A percentile compares a stretch with the other conserved stretches of the same genome.
Conservation (phyloP, 1,140 invertebrate genomes). For the Battus philenor region DNA sequence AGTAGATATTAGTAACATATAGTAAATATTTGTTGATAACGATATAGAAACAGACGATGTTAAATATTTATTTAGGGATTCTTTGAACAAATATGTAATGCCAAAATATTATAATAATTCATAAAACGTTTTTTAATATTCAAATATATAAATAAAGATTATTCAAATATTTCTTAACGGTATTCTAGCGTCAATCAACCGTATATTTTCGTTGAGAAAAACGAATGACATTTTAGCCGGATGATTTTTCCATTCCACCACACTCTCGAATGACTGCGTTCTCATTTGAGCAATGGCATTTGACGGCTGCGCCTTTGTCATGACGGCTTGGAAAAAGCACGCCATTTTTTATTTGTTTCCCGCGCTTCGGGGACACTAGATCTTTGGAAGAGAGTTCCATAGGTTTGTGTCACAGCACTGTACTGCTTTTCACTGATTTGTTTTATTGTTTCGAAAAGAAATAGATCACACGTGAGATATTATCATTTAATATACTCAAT, state of each 20-base stretch:
- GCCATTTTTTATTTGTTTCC: constrained; percentile 59
- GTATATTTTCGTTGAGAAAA: constrained; percentile 32
- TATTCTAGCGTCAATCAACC: constrained; percentile 16
- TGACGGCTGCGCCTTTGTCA: constrained; percentile 64
- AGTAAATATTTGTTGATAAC: too few relatives aligned
- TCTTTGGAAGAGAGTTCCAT: not conserved
- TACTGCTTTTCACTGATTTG: not conserved
- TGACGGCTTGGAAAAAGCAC: constrained; percentile 44
- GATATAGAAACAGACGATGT: too few relatives aligned
- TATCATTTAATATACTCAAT: too few relatives aligned
- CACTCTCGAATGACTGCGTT: constrained; percentile 65
- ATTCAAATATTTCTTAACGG: too few relatives aligned
- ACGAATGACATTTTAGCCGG: constrained; percentile 50
- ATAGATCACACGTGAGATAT: not conserved
- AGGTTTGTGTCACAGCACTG: constrained; percentile 3
- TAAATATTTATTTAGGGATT: too few relatives aligned
- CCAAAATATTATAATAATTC: too few relatives aligned
- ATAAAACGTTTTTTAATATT: too few relatives aligned
- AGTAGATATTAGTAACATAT: too few relatives aligned
- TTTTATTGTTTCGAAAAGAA: not conserved
- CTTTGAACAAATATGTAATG: too few relatives aligned
- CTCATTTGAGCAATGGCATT: constrained; percentile 72
- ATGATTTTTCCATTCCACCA: constrained; percentile 71
- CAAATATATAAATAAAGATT: too few relatives aligned
- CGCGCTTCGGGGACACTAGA: constrained; percentile 30